A percentile compares a stretch with the other conserved stretches of the same genome.
Conservation (phyloP, 2,797 vertebrate genomes). For the Cirrhinus molitorella region DNA sequence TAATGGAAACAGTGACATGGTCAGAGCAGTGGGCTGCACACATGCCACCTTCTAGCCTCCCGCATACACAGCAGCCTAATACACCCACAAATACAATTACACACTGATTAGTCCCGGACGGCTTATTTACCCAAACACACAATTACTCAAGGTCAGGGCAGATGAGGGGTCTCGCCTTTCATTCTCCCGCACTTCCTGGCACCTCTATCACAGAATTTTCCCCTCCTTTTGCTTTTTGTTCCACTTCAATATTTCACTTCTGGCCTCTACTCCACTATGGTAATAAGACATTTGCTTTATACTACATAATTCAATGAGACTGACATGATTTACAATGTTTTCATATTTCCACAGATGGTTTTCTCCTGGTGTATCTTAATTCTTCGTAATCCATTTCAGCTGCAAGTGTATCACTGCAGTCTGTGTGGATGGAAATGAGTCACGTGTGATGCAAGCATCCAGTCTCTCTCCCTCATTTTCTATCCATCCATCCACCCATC, state of each 20-base stretch:
- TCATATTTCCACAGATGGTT: conserved; percentile 36
- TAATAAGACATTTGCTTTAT: conserved; percentile 32
- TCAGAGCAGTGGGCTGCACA: conserved; percentile 15
- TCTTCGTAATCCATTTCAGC: conserved; percentile 26
- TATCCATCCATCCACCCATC: not conserved
- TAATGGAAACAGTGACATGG: conserved; percentile 53
- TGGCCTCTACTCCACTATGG: not conserved
- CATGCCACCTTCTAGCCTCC: conserved; percentile 30
- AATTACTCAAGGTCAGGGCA: conserved; percentile 37
- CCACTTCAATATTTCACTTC: not conserved
- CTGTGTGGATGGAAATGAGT: conserved; percentile 18
- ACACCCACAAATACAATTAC: conserved; percentile 45
- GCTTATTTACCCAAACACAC: conserved; percentile 32
- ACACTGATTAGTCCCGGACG: conserved; percentile 39
- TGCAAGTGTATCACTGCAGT: not conserved
- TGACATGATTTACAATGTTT: conserved; percentile 46
- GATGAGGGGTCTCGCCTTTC: conserved; percentile 9
- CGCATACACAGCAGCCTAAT: conserved; percentile 7
- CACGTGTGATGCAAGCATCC: not conserved
- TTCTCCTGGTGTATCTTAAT: conserved; percentile 39
- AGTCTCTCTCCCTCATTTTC: not conserved
- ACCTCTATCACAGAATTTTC: not conserved
- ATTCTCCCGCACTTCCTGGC: not conserved
- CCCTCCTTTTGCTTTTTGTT: conserved; percentile 14
- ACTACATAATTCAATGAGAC: conserved; percentile 37